Percentiles rank a stretch among this genome's conserved stretches.
Evolutionary conservation across 2,797 vertebrate species (phyloP).

Genomic region (Sebastes flavidus): DNA sequence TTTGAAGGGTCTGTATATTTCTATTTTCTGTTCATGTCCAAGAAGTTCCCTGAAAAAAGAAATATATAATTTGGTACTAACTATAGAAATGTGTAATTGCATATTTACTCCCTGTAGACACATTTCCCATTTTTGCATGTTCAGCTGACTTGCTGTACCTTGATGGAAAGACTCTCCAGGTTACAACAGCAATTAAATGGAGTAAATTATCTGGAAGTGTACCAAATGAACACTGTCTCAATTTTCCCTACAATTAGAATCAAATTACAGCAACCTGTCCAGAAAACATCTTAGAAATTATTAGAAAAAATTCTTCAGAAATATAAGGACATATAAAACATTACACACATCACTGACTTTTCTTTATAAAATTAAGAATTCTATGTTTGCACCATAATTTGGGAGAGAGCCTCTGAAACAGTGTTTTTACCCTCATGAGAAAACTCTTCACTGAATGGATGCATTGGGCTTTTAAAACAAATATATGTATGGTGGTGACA

Average conservation of each 20-base stretch:
- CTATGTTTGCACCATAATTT: neutral
- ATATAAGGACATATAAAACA: neutral
- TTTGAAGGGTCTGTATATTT: too few relatives aligned
- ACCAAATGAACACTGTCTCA: neutral
- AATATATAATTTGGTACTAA: too few relatives aligned
- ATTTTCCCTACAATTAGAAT: neutral
- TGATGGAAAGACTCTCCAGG: neutral
- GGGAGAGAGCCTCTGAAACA: neutral
- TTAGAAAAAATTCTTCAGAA: too few relatives aligned
- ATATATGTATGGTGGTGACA: neutral
- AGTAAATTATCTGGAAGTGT: neutral
- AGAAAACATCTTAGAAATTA: neutral
- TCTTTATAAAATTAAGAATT: neutral
- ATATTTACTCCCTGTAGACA: accelerated
- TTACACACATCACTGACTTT: too few relatives aligned
- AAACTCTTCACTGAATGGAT: neutral
- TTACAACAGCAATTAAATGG: neutral
- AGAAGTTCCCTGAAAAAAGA: neutral
- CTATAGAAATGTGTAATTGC: too few relatives aligned
- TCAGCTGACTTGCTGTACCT: neutral
- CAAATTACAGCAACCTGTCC: neutral
- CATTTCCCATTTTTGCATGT: too few relatives aligned
- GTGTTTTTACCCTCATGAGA: neutral
- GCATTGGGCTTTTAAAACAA: neutral
- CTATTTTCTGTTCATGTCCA: neutral